Conservation (phyloP, 1,140 invertebrate species). For the Drosophila hydei region DNA sequence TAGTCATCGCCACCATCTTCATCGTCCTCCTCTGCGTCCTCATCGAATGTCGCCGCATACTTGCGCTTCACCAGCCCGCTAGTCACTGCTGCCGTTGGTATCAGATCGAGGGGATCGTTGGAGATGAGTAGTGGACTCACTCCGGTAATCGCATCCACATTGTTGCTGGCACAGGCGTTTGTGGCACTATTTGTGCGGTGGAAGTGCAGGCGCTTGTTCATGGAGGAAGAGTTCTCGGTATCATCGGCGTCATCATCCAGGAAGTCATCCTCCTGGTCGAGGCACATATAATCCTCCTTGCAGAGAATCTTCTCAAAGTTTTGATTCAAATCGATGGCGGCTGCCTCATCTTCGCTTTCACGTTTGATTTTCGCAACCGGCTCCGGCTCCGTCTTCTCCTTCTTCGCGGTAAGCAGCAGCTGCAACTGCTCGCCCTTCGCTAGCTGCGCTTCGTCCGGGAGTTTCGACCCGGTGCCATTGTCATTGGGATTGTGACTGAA, state of each 20-base stretch:
- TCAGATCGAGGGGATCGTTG: slow-evolving; percentile 74
- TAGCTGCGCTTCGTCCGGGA: slow-evolving; percentile 51
- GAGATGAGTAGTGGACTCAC: background rate
- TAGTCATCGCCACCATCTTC: slow-evolving; percentile 20
- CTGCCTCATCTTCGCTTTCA: slow-evolving; percentile 49
- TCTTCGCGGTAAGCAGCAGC: slow-evolving; percentile 59
- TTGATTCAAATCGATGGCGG: slow-evolving; percentile 81
- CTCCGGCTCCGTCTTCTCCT: slow-evolving; percentile 45
- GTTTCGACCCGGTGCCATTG: slow-evolving; percentile 40
- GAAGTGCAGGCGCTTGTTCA: slow-evolving; percentile 53
- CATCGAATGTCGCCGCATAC: slow-evolving; percentile 58
- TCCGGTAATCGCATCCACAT: slow-evolving; percentile 42
- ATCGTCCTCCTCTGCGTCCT: slow-evolving; percentile 35
- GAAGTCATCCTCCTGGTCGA: slow-evolving; percentile 76
- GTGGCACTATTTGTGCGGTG: slow-evolving; percentile 15
- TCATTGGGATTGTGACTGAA: slow-evolving; percentile 70
- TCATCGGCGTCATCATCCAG: slow-evolving; percentile 65
- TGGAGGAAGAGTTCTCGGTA: slow-evolving; percentile 75
- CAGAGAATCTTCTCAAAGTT: slow-evolving; percentile 83
- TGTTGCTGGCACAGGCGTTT: slow-evolving; percentile 38
- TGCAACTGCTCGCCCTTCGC: slow-evolving; percentile 67
- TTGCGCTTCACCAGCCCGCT: slow-evolving; percentile 64
- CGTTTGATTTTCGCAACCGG: slow-evolving; percentile 60
- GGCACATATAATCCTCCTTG: slow-evolving; percentile 80
- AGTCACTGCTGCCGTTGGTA: slow-evolving; percentile 47